These are phyloP conservation scores for Crenuchus spilurus DNA, from an alignment of 2,797 vertebrate species.

Conservation along the genomic window DNA sequence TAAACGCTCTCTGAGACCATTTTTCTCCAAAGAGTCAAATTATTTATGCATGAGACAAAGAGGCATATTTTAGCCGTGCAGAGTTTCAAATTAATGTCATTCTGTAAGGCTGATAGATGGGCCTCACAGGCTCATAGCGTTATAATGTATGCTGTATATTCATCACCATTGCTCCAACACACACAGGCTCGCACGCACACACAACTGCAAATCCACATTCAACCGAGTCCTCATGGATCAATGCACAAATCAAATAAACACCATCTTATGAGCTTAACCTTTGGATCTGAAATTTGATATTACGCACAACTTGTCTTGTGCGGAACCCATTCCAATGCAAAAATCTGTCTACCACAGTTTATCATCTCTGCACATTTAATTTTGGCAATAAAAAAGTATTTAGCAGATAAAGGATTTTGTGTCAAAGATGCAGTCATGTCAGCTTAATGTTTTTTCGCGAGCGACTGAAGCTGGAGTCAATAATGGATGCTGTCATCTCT, in stretches of 20 bases:
- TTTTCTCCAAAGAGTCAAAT: slow-evolving; percentile 67
- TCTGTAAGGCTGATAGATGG: slow-evolving; percentile 76
- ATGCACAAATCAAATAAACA: slow-evolving; percentile 77
- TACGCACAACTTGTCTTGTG: slow-evolving; percentile 22
- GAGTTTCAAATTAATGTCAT: slow-evolving; percentile 74
- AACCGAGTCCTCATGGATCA: slow-evolving; percentile 73
- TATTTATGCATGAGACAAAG: slow-evolving; percentile 69
- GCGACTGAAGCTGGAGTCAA: neutral
- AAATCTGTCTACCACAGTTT: neutral
- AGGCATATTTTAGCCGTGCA: slow-evolving; percentile 73
- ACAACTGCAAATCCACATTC: slow-evolving; percentile 66
- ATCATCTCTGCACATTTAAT: slow-evolving; percentile 33
- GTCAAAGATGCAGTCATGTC: slow-evolving; percentile 18
- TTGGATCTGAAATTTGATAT: slow-evolving; percentile 48
- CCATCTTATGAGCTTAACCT: slow-evolving; percentile 59
- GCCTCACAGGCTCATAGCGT: slow-evolving; percentile 75
- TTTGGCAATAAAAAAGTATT: slow-evolving; percentile 26
- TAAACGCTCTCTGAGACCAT: neutral
- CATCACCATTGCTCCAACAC: slow-evolving; percentile 67
- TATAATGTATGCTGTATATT: slow-evolving; percentile 72
- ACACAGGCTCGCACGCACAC: slow-evolving; percentile 39
- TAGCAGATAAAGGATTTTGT: slow-evolving; percentile 13
- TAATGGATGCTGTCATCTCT: neutral
- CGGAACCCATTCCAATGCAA: neutral
- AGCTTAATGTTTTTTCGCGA: slow-evolving; percentile 8